A percentile compares a stretch with the other conserved stretches of the same genome.
phyloP scores from a whole-genome alignment of 2,888 invertebrate species.

The Drosophila mercatorum region DNA sequence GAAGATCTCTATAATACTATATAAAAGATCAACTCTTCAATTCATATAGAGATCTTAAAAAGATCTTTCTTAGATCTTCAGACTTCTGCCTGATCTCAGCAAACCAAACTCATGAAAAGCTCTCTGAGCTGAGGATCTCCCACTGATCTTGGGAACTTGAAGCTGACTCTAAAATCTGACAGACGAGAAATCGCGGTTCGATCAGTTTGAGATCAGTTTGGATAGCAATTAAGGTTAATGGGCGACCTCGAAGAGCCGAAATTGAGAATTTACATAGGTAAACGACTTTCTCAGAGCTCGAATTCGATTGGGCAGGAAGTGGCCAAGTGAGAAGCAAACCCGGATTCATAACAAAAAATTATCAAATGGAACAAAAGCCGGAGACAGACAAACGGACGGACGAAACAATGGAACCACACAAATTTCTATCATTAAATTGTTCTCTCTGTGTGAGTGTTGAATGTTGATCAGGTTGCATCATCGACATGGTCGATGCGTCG shows the following conservation, averaged over 20 bases:
- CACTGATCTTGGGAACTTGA: background rate
- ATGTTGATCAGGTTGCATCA: constrained; percentile 59
- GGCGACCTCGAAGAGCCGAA: constrained; percentile 10
- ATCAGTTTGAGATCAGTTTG: background rate
- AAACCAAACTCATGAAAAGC: background rate
- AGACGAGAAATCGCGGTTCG: background rate
- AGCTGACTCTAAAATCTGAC: background rate
- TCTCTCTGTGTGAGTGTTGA: constrained; percentile 14
- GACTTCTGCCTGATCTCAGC: too few relatives aligned
- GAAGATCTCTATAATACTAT: too few relatives aligned
- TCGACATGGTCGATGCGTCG: constrained; percentile 59
- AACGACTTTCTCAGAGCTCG: constrained; percentile 28
- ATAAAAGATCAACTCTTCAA: too few relatives aligned
- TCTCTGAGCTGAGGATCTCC: background rate
- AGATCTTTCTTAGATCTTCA: background rate
- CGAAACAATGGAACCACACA: background rate
- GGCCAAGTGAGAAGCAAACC: background rate
- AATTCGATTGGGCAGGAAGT: constrained; percentile 11
- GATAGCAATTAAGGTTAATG: constrained; percentile 25
- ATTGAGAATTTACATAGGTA: constrained; percentile 9
- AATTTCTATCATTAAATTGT: constrained; percentile 22
- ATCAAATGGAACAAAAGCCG: constrained; percentile 11
- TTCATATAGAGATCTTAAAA: too few relatives aligned
- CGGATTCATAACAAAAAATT: constrained; percentile 6
- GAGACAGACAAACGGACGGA: background rate